phyloP scores from a whole-genome alignment of 2,113 vertebrate species.

The Emydocephalus ijimae region DNA sequence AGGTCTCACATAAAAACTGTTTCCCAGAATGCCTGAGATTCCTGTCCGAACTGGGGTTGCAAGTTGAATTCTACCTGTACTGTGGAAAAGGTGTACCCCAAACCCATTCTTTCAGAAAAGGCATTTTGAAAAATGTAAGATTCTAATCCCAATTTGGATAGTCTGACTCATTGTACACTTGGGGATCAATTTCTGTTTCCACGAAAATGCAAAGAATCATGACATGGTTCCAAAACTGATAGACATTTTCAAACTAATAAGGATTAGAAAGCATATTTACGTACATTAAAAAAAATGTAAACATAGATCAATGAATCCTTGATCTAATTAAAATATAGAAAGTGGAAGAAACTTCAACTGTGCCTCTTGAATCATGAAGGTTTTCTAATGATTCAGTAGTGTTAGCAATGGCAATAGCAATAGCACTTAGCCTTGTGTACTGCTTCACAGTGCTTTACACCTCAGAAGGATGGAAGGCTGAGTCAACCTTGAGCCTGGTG shows the following conservation, averaged over 20 bases:
- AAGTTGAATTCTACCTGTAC: neutral
- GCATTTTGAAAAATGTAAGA: neutral
- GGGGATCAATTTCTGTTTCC: neutral
- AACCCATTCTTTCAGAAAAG: neutral
- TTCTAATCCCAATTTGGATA: neutral
- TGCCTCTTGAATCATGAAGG: neutral
- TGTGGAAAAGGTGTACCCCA: neutral
- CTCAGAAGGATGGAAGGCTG: too few species aligned
- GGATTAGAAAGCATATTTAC: neutral
- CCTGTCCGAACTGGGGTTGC: neutral
- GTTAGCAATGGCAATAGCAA: too few species aligned
- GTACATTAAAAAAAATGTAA: neutral
- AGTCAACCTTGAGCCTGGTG: too few species aligned
- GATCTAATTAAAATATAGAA: neutral
- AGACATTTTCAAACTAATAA: neutral
- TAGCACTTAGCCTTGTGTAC: too few species aligned
- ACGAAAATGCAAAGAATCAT: neutral
- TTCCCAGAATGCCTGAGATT: neutral
- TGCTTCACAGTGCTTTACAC: too few species aligned
- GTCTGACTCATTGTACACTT: neutral
- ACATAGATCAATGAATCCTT: neutral
- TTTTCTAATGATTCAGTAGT: neutral
- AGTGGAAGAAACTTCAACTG: neutral
- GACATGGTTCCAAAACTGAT: neutral
- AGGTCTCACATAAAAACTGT: neutral